A percentile compares a stretch with the other conserved stretches of the same genome.
Evolutionary conservation across 2,888 invertebrate species (phyloP).

Genomic region (Melanchra persicariae): DNA sequence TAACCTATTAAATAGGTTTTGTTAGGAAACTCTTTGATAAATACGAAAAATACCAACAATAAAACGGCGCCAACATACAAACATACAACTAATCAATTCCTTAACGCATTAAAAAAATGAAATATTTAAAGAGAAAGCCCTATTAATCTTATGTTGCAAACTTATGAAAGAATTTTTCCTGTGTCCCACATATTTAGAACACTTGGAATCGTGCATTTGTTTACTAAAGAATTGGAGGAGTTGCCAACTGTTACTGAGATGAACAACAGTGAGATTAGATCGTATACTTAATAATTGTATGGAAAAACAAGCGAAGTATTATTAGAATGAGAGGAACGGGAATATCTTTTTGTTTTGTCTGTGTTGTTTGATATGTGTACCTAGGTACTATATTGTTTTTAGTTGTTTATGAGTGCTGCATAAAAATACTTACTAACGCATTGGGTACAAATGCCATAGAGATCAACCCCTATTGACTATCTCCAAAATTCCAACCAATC

Average conservation of each 20-base stretch:
- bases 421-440: too few relatives aligned
- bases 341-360: constrained; percentile 43
- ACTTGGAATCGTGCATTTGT: constrained; percentile 64
- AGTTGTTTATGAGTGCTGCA: background rate
- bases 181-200: constrained; percentile 62
- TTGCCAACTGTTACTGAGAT: constrained; percentile 54
- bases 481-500: too few relatives aligned
- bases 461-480: too few relatives aligned
- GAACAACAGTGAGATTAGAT: constrained; percentile 42
- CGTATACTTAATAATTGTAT: constrained; percentile 55
- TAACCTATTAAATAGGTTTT: background rate
- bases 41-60: constrained; percentile 6
- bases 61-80: constrained; percentile 22
- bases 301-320: constrained; percentile 29
- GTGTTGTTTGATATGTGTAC: background rate
- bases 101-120: constrained; percentile 37
- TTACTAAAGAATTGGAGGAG: constrained; percentile 52
- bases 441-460: background rate
- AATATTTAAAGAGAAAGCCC: constrained; percentile 48
- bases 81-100: constrained; percentile 30
- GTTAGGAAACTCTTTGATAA: background rate
- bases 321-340: constrained; percentile 27
- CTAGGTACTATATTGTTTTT: constrained; percentile 8
- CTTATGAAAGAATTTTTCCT: constrained; percentile 63
- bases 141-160: constrained; percentile 63